These are phyloP conservation scores for Amphiprion clarkii DNA, from an alignment of 2,797 vertebrate species.

Conservation along the genomic window DNA sequence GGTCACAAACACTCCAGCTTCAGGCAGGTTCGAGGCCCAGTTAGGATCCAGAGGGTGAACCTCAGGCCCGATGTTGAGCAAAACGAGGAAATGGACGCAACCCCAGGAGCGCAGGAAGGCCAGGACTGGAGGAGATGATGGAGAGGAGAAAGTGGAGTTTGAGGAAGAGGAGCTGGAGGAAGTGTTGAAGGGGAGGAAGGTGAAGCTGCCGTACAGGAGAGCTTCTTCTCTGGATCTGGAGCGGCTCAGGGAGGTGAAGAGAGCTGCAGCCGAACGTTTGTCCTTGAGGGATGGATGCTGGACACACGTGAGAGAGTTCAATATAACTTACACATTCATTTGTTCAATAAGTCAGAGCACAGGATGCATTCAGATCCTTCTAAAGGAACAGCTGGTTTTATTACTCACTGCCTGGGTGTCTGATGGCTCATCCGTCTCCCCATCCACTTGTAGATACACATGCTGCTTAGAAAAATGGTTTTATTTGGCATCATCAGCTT, in stretches of 20 bases:
- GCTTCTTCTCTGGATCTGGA: slow-evolving; percentile 80
- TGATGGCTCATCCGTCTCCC: not conserved
- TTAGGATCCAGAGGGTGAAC: slow-evolving; percentile 56
- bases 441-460: not conserved
- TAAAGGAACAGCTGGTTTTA: not conserved
- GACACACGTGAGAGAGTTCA: not conserved
- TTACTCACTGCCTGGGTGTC: slow-evolving; percentile 43
- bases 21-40: slow-evolving; percentile 75
- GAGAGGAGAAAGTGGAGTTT: slow-evolving; percentile 49
- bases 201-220: slow-evolving; percentile 81
- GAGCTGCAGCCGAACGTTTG: slow-evolving; percentile 30
- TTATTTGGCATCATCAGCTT: not conserved
- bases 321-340: not conserved
- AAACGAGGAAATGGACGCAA: slow-evolving; percentile 81
- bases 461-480: slow-evolving; percentile 44
- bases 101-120: slow-evolving; percentile 86
- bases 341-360: not conserved
- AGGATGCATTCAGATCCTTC: not conserved
- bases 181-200: slow-evolving; percentile 78
- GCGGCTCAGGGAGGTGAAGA: slow-evolving; percentile 81
- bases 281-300: slow-evolving; percentile 44
- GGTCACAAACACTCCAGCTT: slow-evolving; percentile 76
- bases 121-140: slow-evolving; percentile 60
- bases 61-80: slow-evolving; percentile 80
- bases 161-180: slow-evolving; percentile 44